These are phyloP conservation scores for Lytechinus variegatus DNA, from an alignment of 35 echinoderm and acorn worm genomes.

Conservation along the genomic window DNA sequence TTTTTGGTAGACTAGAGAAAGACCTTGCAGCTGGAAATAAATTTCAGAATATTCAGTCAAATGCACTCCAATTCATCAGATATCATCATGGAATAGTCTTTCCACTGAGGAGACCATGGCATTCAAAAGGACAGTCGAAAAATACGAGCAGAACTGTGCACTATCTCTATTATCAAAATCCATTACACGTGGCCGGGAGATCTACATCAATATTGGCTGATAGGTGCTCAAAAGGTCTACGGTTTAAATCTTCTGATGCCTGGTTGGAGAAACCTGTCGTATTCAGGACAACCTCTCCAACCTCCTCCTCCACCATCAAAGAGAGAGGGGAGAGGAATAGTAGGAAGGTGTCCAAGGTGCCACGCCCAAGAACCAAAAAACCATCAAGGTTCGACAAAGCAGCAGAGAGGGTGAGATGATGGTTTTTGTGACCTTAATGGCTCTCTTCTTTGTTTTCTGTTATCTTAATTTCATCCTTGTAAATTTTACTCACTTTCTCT, in stretches of 20 bases:
- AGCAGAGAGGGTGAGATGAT: neutral
- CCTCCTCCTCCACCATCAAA: neutral
- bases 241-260: constrained; percentile 39
- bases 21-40: neutral
- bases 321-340: neutral
- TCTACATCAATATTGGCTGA: neutral
- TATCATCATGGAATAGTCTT: neutral
- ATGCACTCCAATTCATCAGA: neutral
- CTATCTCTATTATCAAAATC: neutral
- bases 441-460: no score
- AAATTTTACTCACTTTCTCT: neutral
- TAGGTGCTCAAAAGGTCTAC: neutral
- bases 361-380: constrained; percentile 34
- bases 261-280: constrained; percentile 40
- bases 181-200: neutral
- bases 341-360: constrained; percentile 17
- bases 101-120: neutral
- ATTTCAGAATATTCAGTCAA: neutral
- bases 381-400: neutral
- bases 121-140: neutral
- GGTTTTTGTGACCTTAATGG: no score
- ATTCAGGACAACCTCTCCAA: constrained; percentile 13
- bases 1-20: neutral
- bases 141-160: neutral
- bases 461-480: neutral